Base-by-base conservation (phyloP, 2,113 vertebrate genomes). In the Nasalis larvatus region DNA sequence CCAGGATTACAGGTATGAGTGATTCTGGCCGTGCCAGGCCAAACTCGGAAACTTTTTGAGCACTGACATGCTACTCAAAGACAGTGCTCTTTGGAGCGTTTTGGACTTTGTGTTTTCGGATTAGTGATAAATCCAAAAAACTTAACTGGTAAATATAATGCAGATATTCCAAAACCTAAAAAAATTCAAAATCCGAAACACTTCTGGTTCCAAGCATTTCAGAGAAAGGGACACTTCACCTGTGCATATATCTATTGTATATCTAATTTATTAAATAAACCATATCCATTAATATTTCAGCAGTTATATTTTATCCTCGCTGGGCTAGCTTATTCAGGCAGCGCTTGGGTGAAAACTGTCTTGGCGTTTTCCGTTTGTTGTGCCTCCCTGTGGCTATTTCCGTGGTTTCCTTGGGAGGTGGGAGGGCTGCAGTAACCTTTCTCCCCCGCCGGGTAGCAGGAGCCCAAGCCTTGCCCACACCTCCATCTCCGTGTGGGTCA, bases 391-490 rank as follows among this genome's bases (percentile, higher is more conserved):
- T n/a, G 16, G 14, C 13, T 37, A 2, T 73, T 54, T 40, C 60
- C 30, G 1, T 30, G 42, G 56, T 32, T 47, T 47, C 40, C 60
- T 56, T 4, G n/a, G 63, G 23, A 11, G 4, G 27, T 27, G 12
- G 49, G 13, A 18, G 20, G 1, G 47, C 3, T 0, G 5, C 30
- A 13, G 3, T 2, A 4, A 6, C 20, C 20, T 52, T 63, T 21
- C 20, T 14, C 37, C 2, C 7, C 27, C 23, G 47, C 60, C 4
- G 2, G 35, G 47, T 7, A 2, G 32, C 84, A 17, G 47, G n/a
- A 32, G 42, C 30, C 11, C 4, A 2, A 68, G 32, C n/a, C 40
- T 42, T 10, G 17, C 58, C 84, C 11, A 2, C 6, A 0, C 42
- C 17, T 35, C 77, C 3, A 4, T 18, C 27, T 35, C 63, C 32